Evolutionary conservation across 2,113 vertebrate genomes (phyloP).

Genomic region (Bubo blakistoni): DNA sequence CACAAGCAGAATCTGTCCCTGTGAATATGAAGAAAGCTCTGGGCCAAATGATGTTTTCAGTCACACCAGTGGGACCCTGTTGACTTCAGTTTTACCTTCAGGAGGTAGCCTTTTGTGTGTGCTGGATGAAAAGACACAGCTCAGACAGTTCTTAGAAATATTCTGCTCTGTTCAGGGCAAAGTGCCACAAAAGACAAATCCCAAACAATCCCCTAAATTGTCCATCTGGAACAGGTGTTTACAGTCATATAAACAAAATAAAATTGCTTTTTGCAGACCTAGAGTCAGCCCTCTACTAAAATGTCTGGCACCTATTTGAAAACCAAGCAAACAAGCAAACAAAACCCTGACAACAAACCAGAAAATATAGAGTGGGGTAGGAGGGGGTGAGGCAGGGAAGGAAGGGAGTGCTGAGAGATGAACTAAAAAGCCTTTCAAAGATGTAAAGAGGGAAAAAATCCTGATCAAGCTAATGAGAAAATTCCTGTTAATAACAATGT

Average conservation of each 20-base stretch:
- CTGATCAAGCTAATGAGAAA: neutral
- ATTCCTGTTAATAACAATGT: neutral
- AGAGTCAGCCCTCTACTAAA: neutral
- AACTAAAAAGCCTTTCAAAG: neutral
- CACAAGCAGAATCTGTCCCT: neutral
- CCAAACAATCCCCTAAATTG: conserved; percentile 1
- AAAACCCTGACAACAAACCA: neutral
- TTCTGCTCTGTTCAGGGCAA: conserved; percentile 26
- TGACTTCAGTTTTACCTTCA: conserved; percentile 34
- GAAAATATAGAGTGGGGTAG: neutral
- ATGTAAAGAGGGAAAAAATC: neutral
- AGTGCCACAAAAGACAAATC: conserved; percentile 18
- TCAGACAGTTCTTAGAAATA: conserved; percentile 22
- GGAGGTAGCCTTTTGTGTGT: conserved; percentile 13
- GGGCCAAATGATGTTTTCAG: conserved; percentile 17
- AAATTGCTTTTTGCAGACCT: neutral
- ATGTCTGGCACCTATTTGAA: neutral
- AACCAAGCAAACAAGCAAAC: neutral
- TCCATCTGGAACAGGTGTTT: conserved; percentile 45
- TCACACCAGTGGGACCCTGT: neutral
- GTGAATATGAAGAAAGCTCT: neutral
- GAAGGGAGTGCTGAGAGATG: neutral
- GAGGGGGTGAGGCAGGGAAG: neutral
- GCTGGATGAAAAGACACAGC: conserved; percentile 29
- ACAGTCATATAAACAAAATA: conserved; percentile 32